Base-by-base conservation (phyloP, 53 echinoderm and acorn worm genomes). In the Temnopleurus reevesii region DNA sequence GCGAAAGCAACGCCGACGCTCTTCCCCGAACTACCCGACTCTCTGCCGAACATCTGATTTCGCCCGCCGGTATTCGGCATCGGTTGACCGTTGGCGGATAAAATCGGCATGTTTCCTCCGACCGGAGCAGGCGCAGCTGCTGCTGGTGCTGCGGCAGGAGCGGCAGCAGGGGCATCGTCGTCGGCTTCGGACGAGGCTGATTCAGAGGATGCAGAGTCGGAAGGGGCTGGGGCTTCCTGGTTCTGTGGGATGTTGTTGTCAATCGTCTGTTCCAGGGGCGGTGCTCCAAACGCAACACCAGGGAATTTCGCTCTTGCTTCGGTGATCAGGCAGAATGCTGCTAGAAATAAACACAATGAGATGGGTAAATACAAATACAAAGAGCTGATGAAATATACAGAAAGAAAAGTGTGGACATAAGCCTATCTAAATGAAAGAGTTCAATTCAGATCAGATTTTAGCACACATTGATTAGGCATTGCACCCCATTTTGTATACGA, bases 231-330 rank as follows among this genome's bases (percentile, higher is more conserved):
- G 38, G 71, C 71, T 41, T 38, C 41, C n/a, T 36, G 71, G 3
- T 36, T 21, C 23, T 41, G 71, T 13, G 34, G 63, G 63, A 33
- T 17, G 71, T 5, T 41, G 36, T 27, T 18, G 36, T n/a, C n/a
- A n/a, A n/a, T n/a, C n/a, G 71, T 71, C 15, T 71, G 71, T 41
- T 71, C 41, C 41, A 38, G 71, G 1, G 71, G 71, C n/a, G 71
- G 23, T 41, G n/a, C 41, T 8, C 19, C 41, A 63, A 1, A 5
- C 23, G n/a, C n/a, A n/a, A n/a, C n/a, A n/a, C n/a, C n/a, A 38
- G 71, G 71, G 23, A 71, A 71, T 41, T 71, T 71, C n/a, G 71
- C 43, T 41, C 43, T 71, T 43, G 71, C 71, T 71, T 71, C 71
- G n/a, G 71, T 38, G 8, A 71, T n/a, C 71, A 71, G 71, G 41